Conservation (phyloP, 2,888 invertebrate genomes). For the Xanthia icteritia region DNA sequence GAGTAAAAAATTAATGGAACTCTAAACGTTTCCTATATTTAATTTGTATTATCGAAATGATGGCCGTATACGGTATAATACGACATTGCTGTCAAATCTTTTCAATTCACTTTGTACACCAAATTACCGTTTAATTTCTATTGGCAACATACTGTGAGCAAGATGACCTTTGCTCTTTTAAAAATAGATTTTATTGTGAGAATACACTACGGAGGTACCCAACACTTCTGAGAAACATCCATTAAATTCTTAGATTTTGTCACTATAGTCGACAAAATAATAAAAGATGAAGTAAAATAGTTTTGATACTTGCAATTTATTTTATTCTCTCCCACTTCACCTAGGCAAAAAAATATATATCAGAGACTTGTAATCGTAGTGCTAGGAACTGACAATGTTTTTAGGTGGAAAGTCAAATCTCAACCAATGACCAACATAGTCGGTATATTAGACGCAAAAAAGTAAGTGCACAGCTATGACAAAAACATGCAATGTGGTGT, state of each 20-base stretch:
- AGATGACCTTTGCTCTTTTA: conserved; percentile 12
- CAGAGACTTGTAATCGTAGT: neutral
- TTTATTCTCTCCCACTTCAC: neutral
- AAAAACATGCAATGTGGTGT: neutral
- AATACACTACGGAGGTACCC: neutral
- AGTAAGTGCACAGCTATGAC: neutral
- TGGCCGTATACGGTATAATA: neutral
- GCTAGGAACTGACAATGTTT: no score
- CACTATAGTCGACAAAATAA: neutral
- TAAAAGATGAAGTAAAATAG: neutral
- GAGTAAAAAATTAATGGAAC: neutral
- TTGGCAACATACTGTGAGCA: neutral
- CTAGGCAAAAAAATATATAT: neutral
- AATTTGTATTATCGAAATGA: neutral
- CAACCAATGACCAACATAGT: neutral
- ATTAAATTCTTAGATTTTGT: conserved; percentile 20
- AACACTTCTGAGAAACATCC: conserved; percentile 7
- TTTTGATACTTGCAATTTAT: conserved; percentile 29
- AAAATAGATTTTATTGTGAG: conserved; percentile 20
- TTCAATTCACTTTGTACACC: conserved; percentile 5
- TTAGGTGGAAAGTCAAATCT: neutral
- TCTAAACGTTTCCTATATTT: neutral
- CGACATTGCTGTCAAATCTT: conserved; percentile 1
- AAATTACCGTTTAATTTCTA: conserved; percentile 9
- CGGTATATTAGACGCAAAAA: neutral